phyloP scores from a whole-genome alignment of 2,113 vertebrate species.

The Toxotes chatareus region DNA sequence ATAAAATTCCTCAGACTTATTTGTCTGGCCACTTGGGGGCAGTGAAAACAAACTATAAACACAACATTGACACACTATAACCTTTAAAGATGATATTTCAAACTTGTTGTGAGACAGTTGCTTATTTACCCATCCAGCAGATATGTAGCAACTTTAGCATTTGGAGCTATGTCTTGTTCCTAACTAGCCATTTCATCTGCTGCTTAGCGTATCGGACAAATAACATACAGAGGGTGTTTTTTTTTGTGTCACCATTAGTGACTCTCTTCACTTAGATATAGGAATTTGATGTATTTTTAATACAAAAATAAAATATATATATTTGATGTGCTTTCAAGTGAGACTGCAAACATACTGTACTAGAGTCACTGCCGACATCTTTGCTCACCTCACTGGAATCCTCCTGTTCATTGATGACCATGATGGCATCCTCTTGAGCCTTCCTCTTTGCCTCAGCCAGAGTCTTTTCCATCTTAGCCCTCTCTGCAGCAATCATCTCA shows the following conservation, averaged over 20 bases:
- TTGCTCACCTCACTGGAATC: conserved; percentile 95
- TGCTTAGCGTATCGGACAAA: neutral
- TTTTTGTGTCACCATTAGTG: neutral
- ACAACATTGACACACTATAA: neutral
- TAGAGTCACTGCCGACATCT: neutral
- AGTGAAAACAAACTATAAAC: conserved; percentile 6
- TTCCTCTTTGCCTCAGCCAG: conserved; percentile 94
- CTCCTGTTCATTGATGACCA: conserved; percentile 98
- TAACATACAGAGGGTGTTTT: neutral
- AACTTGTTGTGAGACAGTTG: neutral
- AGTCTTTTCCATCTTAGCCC: conserved; percentile 98
- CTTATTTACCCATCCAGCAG: neutral
- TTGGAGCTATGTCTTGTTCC: neutral
- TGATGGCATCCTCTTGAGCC: conserved; percentile 94
- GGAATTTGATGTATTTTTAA: neutral
- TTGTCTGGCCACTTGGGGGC: conserved; percentile 3
- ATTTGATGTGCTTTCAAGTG: too few species aligned
- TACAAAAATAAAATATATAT: neutral
- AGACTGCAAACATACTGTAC: neutral
- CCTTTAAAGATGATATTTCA: neutral
- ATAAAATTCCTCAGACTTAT: neutral
- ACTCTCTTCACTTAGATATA: neutral
- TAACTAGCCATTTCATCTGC: neutral
- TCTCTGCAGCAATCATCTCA: conserved; percentile 96
- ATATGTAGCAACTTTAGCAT: neutral